Conservation (phyloP, 2,113 vertebrate species). For the Caranx melampygus region DNA sequence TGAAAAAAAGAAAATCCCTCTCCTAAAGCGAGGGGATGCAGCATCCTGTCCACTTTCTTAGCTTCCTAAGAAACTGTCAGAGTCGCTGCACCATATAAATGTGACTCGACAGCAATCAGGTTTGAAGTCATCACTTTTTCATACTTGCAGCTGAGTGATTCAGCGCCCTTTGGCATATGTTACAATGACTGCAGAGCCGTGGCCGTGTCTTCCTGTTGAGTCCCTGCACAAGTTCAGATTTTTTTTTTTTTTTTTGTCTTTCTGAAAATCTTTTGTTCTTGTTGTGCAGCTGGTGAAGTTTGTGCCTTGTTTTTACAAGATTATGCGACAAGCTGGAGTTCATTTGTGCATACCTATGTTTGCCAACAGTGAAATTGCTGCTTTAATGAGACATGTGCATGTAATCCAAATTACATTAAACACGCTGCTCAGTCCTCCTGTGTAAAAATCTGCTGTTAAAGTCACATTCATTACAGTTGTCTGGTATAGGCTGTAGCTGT, state of each 20-base stretch:
- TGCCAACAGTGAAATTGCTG: neutral
- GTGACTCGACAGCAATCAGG: neutral
- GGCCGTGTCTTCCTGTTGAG: neutral
- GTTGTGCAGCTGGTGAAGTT: neutral
- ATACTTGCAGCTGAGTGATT: neutral
- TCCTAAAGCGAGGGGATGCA: neutral
- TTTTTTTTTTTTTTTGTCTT: neutral
- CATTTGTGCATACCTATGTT: neutral
- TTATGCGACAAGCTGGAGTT: neutral
- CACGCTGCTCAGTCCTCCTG: neutral
- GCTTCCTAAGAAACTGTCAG: neutral
- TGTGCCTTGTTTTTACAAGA: neutral
- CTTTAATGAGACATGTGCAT: slow-evolving; percentile 10
- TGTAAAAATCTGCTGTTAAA: neutral
- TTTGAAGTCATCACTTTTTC: neutral
- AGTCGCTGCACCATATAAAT: neutral
- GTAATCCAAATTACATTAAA: neutral
- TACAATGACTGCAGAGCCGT: no score
- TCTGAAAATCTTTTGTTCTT: neutral
- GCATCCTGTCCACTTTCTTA: neutral
- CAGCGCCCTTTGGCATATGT: neutral
- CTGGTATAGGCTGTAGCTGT: neutral
- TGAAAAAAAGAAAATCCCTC: neutral
- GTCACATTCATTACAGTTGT: neutral
- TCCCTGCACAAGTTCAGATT: neutral